Evolutionary conservation across 2,113 vertebrate genomes (phyloP).

Genomic region (Carassius auratus): DNA sequence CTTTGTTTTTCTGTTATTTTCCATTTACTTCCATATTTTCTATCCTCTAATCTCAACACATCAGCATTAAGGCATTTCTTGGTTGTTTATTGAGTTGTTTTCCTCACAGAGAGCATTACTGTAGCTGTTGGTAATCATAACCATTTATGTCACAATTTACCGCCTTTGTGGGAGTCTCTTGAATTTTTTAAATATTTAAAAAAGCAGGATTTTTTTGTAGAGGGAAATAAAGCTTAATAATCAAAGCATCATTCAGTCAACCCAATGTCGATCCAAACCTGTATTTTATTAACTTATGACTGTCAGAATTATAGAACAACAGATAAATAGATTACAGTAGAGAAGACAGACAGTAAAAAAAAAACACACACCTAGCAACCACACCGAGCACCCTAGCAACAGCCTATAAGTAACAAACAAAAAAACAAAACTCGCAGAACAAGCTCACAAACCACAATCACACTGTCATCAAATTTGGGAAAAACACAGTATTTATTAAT

Average conservation of each 20-base stretch:
- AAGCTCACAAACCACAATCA: no score
- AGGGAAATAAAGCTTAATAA: neutral
- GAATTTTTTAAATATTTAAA: neutral
- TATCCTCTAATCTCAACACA: neutral
- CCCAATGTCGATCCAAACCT: neutral
- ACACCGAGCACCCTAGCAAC: no score
- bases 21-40: no score
- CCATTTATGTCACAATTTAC: neutral
- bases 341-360: no score
- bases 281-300: neutral
- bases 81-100: neutral
- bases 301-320: no score
- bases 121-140: neutral
- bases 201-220: neutral
- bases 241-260: neutral
- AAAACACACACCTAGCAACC: no score
- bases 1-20: no score
- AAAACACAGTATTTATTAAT: no score
- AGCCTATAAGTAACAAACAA: no score
- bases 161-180: neutral
- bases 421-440: no score
- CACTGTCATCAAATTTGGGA: no score
- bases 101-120: neutral
- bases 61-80: neutral
- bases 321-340: neutral